Evolutionary conservation across 2,113 vertebrate species (phyloP).

Genomic region (Electrona antarctica): DNA sequence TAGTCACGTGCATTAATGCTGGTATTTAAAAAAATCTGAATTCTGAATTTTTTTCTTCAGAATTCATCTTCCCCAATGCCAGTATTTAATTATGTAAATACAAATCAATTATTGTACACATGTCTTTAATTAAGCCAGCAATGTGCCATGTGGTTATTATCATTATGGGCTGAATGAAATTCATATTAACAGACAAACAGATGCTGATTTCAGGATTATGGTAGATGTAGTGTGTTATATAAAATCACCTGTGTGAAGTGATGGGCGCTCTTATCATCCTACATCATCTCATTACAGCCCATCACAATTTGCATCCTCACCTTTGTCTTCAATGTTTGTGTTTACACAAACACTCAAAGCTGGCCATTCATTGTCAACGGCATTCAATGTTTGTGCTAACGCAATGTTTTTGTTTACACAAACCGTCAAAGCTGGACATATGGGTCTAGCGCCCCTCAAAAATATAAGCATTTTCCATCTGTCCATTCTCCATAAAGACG

Average conservation of each 20-base stretch:
- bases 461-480: conserved; percentile 8
- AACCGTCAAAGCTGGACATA: too few species aligned
- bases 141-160: conserved; percentile 32
- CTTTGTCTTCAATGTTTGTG: too few species aligned
- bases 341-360: too few species aligned
- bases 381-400: too few species aligned
- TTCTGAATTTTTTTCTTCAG: too few species aligned
- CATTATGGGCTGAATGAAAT: conserved; percentile 38
- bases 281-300: too few species aligned
- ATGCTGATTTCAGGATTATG: conserved; percentile 24
- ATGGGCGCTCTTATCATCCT: too few species aligned
- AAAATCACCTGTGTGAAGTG: background rate
- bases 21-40: conserved; percentile 52
- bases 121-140: conserved; percentile 29
- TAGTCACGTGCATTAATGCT: conserved; percentile 40
- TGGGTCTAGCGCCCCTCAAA: too few species aligned
- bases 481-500: conserved; percentile 9
- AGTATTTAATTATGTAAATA: conserved; percentile 43
- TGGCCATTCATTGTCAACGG: too few species aligned
- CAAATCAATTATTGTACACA: conserved; percentile 55
- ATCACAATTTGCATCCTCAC: too few species aligned
- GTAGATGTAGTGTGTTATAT: conserved; percentile 4
- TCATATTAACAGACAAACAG: conserved; percentile 26
- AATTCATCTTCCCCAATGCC: conserved; percentile 54
- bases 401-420: too few species aligned